Base-by-base conservation (phyloP, 2,113 vertebrate species). In the Apus apus region DNA sequence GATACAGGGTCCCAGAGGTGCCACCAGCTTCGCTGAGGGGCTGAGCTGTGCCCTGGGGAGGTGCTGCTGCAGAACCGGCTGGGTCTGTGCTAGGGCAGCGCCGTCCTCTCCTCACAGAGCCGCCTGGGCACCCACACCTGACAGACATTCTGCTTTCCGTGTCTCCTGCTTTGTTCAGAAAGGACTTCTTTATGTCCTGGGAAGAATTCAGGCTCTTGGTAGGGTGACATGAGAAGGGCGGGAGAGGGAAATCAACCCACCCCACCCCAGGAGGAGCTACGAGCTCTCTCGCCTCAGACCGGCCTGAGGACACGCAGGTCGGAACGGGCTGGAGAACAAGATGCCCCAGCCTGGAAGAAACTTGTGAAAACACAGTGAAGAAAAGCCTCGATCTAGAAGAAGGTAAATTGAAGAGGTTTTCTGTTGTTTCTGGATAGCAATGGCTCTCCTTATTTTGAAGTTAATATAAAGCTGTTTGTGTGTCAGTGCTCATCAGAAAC, bases 111-210 rank as follows among this genome's bases (percentile, higher is more conserved):
- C 64, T 40, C 40, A 48, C 62, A 30, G 56, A 21, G 54, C n/a
- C 19, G 0, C 19, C 29, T 7, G 6, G 6, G 7, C 45, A 10
- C 5, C 0, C 9, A 1, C 46, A 19, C 18, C 9, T 2, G 12
- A 17, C 2, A 4, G 34, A 3, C 18, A 1, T 34, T 22, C 22
- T 6, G 11, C 13, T 22, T 32, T 26, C 57, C 4, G 0, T 4
- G 23, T n/a, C 5, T 19, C 66, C 66, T 36, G 3, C 20, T 14
- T 29, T 0, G 1, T n/a, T 48, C 22, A 26, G 6, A 19, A 46
- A 43, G 16, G n/a, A 48, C 43, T 56, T 51, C n/a, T 71, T 13
- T 23, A 26, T 3, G 6, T 60, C n/a, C 40, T 26, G 45, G 22
- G n/a, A 54, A 32, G 30, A 36, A 23, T 27, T 27, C 9, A 3